Base-by-base conservation (phyloP, 2,797 vertebrate species). In the Xyrichtys novacula region DNA sequence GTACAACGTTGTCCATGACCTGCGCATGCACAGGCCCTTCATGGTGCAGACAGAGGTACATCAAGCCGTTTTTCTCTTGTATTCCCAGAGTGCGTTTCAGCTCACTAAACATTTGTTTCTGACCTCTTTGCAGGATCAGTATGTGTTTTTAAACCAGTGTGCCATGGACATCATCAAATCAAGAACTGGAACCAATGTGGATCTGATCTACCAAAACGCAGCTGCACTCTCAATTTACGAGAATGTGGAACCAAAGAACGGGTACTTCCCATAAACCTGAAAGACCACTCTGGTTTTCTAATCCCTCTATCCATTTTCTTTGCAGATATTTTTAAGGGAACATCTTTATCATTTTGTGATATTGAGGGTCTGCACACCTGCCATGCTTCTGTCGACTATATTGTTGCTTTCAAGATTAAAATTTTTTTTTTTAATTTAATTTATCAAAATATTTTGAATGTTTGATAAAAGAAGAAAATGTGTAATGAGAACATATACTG, bases 41-140 rank as follows among this genome's bases (percentile, higher is more conserved):
- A 99, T 99, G 98, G 98, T 99, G 76, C 98, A 99, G 62, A 98
- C 98, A 7, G 97, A 99, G 95, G 97, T 99, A 87, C 38, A 64
- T 46, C 19, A 8, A 28, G 14, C n/a, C 7, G 15, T 43, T 0
- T 31, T 38, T 63, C 5, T 9, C 3, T 7, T 46, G 14, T 48
- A 17, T 17, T 15, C 9, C 44, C 42, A 55, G n/a, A 57, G 7
- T 40, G 11, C 39, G 7, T 19, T 54, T 22, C 9, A 69, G n/a
- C 32, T 73, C n/a, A 25, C 4, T 40, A 14, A 54, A 29, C 8
- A 0, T 62, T 55, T 63, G 5, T 58, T 9, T 68, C 54, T 65
- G 4, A 64, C 65, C 1, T 74, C 72, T 6, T 70, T 64, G 57
- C 92, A 99, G 98, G 96, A 96, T 80, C 98, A 99, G 84, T 99